A percentile compares a stretch with the other conserved stretches of the same genome.
Evolutionary conservation across 2,113 vertebrate species (phyloP).

Genomic region (Empidonax traillii): DNA sequence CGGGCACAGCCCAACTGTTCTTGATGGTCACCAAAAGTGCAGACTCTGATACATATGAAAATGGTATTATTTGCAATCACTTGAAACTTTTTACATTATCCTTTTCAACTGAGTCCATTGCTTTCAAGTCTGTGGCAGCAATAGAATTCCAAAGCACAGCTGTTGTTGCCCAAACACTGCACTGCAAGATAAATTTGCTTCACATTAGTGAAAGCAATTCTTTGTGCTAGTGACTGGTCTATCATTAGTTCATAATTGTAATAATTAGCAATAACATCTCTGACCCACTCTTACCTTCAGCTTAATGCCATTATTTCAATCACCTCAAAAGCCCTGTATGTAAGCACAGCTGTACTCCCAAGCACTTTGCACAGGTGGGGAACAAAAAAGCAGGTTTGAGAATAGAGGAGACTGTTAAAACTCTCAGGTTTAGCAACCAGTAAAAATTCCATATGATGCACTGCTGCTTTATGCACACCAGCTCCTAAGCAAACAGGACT

Average conservation of each 20-base stretch:
- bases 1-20: not conserved
- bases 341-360: not conserved
- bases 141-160: not conserved
- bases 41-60: not conserved
- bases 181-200: not conserved
- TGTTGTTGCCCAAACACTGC: not conserved
- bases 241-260: not conserved
- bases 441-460: not conserved
- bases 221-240: not conserved
- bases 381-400: not conserved
- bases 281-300: not conserved
- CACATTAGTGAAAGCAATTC: not conserved
- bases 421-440: not conserved
- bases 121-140: not conserved
- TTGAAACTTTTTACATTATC: not conserved
- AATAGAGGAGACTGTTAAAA: not conserved
- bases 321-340: not conserved
- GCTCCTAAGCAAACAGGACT: not conserved
- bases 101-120: not conserved
- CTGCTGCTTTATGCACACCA: not conserved
- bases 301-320: not conserved
- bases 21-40: not conserved
- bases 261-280: conserved; percentile 9
- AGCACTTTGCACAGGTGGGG: not conserved
- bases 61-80: not conserved